A percentile compares a stretch with the other conserved stretches of the same genome.
Conservation (phyloP, 2,797 vertebrate genomes). For the Etheostoma perlongum region DNA sequence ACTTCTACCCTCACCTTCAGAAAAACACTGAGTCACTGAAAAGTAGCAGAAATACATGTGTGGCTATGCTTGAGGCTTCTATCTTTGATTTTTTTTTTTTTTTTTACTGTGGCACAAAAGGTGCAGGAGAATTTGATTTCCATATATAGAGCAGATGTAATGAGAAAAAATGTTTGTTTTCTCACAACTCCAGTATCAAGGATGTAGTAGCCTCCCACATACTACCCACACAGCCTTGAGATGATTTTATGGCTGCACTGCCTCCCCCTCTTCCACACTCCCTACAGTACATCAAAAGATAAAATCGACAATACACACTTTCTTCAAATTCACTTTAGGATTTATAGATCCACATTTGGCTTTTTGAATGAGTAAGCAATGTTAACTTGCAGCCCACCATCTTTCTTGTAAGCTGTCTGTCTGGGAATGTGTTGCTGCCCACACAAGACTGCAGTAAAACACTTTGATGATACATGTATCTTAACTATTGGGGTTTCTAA, state of each 20-base stretch:
- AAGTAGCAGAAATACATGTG: slow-evolving; percentile 44
- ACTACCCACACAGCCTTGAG: slow-evolving; percentile 65
- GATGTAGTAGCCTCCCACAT: slow-evolving; percentile 53
- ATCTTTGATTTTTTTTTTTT: slow-evolving; percentile 14
- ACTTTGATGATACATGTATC: not conserved
- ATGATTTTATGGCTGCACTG: slow-evolving; percentile 47
- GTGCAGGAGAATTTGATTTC: slow-evolving; percentile 37
- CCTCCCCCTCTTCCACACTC: slow-evolving; percentile 34
- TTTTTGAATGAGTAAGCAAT: slow-evolving; percentile 61
- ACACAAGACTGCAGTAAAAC: slow-evolving; percentile 13
- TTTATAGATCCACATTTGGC: slow-evolving; percentile 53
- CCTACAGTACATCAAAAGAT: slow-evolving; percentile 34
- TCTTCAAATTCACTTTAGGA: slow-evolving; percentile 48
- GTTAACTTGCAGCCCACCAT: slow-evolving; percentile 23
- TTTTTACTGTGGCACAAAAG: slow-evolving; percentile 18
- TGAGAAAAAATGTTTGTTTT: slow-evolving; percentile 22
- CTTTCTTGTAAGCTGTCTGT: slow-evolving; percentile 32
- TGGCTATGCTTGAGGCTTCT: slow-evolving; percentile 32
- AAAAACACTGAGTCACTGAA: slow-evolving; percentile 54
- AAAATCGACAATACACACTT: slow-evolving; percentile 40
- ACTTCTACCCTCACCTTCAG: slow-evolving; percentile 8
- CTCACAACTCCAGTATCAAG: slow-evolving; percentile 52
- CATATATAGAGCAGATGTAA: slow-evolving; percentile 45
- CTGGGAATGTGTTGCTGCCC: slow-evolving; percentile 36
- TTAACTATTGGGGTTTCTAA: not conserved